These are phyloP conservation scores for Hirudinaria manillensis DNA, from an alignment of 2,888 invertebrate species.

Conservation along the genomic window DNA sequence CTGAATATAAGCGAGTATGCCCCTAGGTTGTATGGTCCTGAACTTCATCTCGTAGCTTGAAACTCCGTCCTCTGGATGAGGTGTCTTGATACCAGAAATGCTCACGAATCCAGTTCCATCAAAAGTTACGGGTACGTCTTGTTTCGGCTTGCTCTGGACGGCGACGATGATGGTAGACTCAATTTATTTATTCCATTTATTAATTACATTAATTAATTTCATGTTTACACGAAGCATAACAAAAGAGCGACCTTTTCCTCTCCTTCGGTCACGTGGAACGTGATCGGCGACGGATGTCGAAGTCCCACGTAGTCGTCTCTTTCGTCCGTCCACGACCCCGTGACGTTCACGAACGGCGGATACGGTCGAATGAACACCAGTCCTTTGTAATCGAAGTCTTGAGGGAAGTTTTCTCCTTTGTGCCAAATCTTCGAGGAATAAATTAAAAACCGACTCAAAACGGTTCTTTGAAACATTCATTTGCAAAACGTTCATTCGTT, in stretches of 20 bases:
- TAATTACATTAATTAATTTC: not conserved
- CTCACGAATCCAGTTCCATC: not conserved
- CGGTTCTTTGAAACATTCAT: not conserved
- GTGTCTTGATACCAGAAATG: not conserved
- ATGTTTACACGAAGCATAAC: not conserved
- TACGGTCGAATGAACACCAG: conserved; percentile 27
- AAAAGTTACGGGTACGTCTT: conserved; percentile 36
- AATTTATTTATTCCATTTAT: not conserved
- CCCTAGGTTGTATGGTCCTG: conserved; percentile 46
- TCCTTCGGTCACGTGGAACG: conserved; percentile 22
- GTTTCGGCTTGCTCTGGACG: conserved; percentile 13
- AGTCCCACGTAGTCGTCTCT: conserved; percentile 35
- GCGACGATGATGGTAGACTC: not conserved
- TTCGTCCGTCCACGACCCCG: conserved; percentile 45
- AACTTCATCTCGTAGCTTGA: conserved; percentile 46
- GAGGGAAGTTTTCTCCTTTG: conserved; percentile 33
- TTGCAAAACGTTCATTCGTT: not conserved
- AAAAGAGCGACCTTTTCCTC: conserved; percentile 29
- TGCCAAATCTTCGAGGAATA: conserved; percentile 20
- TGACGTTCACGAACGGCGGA: conserved; percentile 41
- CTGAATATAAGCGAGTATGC: conserved; percentile 44
- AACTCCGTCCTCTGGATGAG: conserved; percentile 25
- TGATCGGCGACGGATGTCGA: not conserved
- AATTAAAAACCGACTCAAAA: not conserved
- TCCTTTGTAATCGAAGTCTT: conserved; percentile 36